Base-by-base conservation (phyloP, 2,113 vertebrate species). In the Phocoena phocoena region DNA sequence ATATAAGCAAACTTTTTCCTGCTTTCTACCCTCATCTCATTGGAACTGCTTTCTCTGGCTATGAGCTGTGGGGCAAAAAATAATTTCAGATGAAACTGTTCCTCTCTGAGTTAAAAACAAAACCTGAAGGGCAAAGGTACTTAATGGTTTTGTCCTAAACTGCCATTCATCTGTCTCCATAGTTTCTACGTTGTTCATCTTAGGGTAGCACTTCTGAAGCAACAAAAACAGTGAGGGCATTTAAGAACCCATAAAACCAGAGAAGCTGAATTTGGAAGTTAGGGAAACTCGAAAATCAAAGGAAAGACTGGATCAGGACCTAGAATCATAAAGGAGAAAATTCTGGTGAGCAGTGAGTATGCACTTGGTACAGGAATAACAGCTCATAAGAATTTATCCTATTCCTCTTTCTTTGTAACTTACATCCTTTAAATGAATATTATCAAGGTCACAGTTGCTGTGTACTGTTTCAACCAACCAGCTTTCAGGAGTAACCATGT, bases 401-500 rank as follows among this genome's bases (percentile, higher is more conserved):
- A 14, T 20, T 71, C 31, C 1, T 68, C 33, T 50, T 50, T 67
- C 20, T 79, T 33, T 62, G 47, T 10, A 38, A 98, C 98, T 98
- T 98, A 99, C 99, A 98, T 99, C 99, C 97, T 99, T 98, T 84
- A 99, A 98, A 97, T 99, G 99, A 98, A 99, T 99, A 98, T 99
- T 99, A 98, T 99, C 99, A 4, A 99, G 99, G 98, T 99, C 99
- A 95, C 99, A 99, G 41, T 99, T 99, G 98, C 99, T 99, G 96
- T 98, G 98, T 3, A 99, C 99, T 18, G 98, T 99, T 98, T 99
- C 99, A 93, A 99, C 99, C 98, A 99, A 98, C 99, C 99, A 99
- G 98, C 99, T 99, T 98, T 99, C 99, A 18, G 99, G 99, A 92
- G 99, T 99, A 94, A 99, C 99, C 99, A 99, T 99, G 94, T 99